These are phyloP conservation scores for Hippocampus comes DNA, from an alignment of 2,113 vertebrate species.

Conservation along the genomic window DNA sequence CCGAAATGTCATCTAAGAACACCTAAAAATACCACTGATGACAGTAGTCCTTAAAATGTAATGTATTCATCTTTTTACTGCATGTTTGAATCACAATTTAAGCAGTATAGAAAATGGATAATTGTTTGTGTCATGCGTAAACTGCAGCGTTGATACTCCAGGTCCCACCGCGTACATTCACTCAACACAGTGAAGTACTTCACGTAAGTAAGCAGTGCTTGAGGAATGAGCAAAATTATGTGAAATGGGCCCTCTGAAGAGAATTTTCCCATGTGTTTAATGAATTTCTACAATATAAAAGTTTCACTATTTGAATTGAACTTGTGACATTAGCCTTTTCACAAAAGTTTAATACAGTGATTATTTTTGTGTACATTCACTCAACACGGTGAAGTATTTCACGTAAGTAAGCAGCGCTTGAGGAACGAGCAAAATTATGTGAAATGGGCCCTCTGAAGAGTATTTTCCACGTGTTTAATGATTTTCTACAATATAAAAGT, in stretches of 20 bases:
- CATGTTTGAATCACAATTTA: not conserved
- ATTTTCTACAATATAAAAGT: not conserved
- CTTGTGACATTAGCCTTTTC: not conserved
- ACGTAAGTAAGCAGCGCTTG: not conserved
- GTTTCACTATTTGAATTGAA: not conserved
- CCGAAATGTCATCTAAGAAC: not conserved
- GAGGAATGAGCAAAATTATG: too few relatives aligned
- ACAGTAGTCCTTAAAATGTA: not conserved
- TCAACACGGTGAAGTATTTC: not conserved
- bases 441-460: too few relatives aligned
- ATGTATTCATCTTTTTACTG: not conserved
- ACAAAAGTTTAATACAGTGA: not conserved
- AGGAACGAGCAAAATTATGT: too few relatives aligned
- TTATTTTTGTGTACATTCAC: too few relatives aligned
- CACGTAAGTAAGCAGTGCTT: not conserved
- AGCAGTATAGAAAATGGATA: too few relatives aligned
- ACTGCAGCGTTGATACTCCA: not conserved
- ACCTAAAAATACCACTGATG: not conserved
- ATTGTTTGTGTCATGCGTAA: not conserved
- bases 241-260: too few relatives aligned
- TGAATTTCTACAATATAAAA: not conserved
- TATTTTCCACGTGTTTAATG: not conserved
- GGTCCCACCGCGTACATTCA: not conserved
- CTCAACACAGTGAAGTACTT: not conserved
- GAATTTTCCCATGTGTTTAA: not conserved